phyloP scores from a whole-genome alignment of 2,888 invertebrate species.

The Ornithoptera alexandrae region DNA sequence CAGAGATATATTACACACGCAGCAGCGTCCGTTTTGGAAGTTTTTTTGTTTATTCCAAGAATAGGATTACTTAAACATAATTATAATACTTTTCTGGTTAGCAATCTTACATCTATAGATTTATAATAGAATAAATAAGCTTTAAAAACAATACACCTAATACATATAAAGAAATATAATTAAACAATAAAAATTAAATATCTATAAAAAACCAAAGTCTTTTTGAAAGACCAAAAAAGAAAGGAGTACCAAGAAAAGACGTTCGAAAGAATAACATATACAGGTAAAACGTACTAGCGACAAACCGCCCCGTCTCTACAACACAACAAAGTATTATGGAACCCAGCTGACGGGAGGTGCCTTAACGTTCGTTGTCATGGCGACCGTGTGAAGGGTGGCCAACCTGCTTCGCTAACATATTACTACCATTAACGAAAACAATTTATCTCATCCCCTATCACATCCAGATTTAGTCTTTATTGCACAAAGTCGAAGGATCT shows the following conservation, averaged over 20 bases:
- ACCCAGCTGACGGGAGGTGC: constrained; percentile 80
- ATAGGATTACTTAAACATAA: constrained; percentile 40
- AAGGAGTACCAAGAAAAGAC: constrained; percentile 43
- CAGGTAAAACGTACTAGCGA: constrained; percentile 61
- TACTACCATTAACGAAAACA: constrained; percentile 57
- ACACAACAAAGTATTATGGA: constrained; percentile 70
- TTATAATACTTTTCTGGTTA: constrained; percentile 33
- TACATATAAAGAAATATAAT: constrained; percentile 33
- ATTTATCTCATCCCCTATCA: constrained; percentile 49
- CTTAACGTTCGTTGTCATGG: constrained; percentile 72
- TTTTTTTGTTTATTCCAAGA: constrained; percentile 37
- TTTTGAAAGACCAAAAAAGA: background rate
- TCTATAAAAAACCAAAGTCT: constrained; percentile 29
- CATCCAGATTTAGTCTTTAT: constrained; percentile 64
- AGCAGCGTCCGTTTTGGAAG: constrained; percentile 51
- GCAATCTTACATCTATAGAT: constrained; percentile 31
- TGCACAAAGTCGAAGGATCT: constrained; percentile 53
- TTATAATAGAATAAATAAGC: constrained; percentile 9
- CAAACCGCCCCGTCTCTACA: constrained; percentile 62
- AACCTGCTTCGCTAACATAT: constrained; percentile 73
- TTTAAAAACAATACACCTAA: constrained; percentile 17
- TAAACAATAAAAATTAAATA: constrained; percentile 51
- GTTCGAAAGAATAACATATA: constrained; percentile 48
- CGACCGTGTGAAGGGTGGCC: constrained; percentile 73
- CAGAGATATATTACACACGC: constrained; percentile 55